Percentiles rank a stretch among this genome's conserved stretches.
Evolutionary conservation across 2,888 invertebrate genomes (phyloP).

Genomic region (Pyralis farinalis): DNA sequence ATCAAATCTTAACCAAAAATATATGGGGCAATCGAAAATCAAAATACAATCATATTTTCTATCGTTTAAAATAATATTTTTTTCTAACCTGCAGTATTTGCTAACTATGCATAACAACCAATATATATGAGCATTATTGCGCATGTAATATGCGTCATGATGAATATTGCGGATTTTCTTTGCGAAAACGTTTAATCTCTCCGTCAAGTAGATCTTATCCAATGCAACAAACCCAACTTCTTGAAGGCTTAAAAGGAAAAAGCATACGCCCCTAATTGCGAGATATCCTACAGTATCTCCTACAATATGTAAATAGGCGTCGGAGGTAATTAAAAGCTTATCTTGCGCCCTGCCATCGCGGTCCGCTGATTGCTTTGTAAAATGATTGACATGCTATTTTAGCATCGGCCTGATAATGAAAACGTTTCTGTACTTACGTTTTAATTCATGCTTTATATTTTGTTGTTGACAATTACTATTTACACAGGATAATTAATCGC

Average conservation of each 20-base stretch:
- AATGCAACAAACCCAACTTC: slow-evolving; percentile 48
- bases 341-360: slow-evolving; percentile 64
- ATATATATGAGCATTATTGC: too few relatives aligned
- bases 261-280: slow-evolving; percentile 73
- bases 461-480: slow-evolving; percentile 76
- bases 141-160: slow-evolving; percentile 13
- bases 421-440: slow-evolving; percentile 59
- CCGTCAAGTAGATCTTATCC: slow-evolving; percentile 69
- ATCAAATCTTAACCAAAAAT: too few relatives aligned
- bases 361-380: slow-evolving; percentile 69
- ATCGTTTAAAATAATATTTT: too few relatives aligned
- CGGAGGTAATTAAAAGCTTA: slow-evolving; percentile 77
- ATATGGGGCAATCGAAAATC: too few relatives aligned
- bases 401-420: slow-evolving; percentile 71
- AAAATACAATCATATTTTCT: too few relatives aligned
- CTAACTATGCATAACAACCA: too few relatives aligned
- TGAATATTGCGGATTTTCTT: slow-evolving; percentile 42
- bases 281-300: slow-evolving; percentile 70
- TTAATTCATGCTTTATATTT: slow-evolving; percentile 63
- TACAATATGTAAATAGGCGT: slow-evolving; percentile 77
- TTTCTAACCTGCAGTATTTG: too few relatives aligned
- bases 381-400: slow-evolving; percentile 77
- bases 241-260: slow-evolving; percentile 68
- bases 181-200: slow-evolving; percentile 57
- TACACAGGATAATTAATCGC: slow-evolving; percentile 75